Evolutionary conservation across 2,797 vertebrate species (phyloP), one percentile per base, ranked within the genome.

Genomic region (Muscicapa comitata): DNA sequence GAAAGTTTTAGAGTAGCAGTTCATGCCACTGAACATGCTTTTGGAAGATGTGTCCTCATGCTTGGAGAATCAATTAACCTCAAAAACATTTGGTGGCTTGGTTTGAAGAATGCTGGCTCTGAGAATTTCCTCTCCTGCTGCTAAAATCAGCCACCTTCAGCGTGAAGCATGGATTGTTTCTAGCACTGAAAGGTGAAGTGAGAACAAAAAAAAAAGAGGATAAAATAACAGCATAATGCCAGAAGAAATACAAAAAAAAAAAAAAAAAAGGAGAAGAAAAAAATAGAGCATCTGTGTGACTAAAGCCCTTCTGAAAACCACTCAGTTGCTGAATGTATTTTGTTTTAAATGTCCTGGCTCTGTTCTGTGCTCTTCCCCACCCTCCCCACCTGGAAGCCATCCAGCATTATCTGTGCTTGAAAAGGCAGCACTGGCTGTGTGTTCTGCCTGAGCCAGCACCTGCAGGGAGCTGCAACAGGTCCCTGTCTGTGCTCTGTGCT

Each of bases 381-480:
- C 33, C 19, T 70, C 21, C 47, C 31, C 72, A 11, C 8, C 65
- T 85, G 91, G 85, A 90, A 86, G 23, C 13, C 18, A 10, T 17
- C 81, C 95, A 86, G 87, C 13, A 3, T 55, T 61, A 37, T 71
- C 71, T 6, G 0, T 55, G 57, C 88, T 66, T 7, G 47, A 21
- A 58, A 51, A 89, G 86, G 59, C 91, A 92, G 84, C 48, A 3
- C 55, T 40, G 89, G 43, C 48, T 73, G 35, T 6, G 37, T 23
- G 91, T 0, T 63, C 86, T 80, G 82, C 54, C 57, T 3, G 35
- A 75, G 89, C 91, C 84, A 78, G 93, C 84, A 85, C 84, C 94
- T 88, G 68, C 66, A n/a, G 75, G 83, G 81, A 75, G 4, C 48
- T 25, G 86, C 89, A 67, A 55, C 94, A 85, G 86, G 78, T 87